phyloP scores from a whole-genome alignment of 2,113 vertebrate species.

The Xenopus borealis region DNA sequence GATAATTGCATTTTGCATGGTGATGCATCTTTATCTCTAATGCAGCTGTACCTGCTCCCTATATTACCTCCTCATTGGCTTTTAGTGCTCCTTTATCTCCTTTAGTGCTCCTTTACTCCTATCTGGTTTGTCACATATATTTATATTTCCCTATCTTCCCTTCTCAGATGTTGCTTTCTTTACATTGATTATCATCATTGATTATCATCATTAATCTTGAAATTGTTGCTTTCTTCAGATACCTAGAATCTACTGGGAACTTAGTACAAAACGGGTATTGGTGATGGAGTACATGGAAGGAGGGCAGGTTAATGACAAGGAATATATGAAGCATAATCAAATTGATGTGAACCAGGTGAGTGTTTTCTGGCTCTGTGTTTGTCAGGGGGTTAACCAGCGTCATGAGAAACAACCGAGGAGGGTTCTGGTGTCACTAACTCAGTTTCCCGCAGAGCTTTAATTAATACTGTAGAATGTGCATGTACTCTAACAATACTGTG shows the following conservation, averaged over 20 bases:
- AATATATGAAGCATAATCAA: conserved; percentile 82
- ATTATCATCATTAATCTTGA: too few species aligned
- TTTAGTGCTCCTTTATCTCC: too few species aligned
- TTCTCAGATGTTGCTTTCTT: neutral
- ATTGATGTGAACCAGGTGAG: conserved; percentile 89
- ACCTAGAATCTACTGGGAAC: conserved; percentile 88
- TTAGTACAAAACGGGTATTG: conserved; percentile 87
- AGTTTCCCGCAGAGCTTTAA: conserved; percentile 21
- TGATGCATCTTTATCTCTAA: too few species aligned
- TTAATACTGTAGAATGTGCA: conserved; percentile 10
- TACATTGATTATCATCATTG: conserved; percentile 3
- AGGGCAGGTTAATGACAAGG: conserved; percentile 87
- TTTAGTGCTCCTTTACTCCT: too few species aligned
- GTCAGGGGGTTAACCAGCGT: conserved; percentile 11
- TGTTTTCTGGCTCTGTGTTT: neutral
- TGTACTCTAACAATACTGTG: conserved; percentile 2
- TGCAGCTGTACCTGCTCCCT: too few species aligned
- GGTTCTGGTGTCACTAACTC: neutral
- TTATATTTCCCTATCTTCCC: too few species aligned
- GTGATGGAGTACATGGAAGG: conserved; percentile 96
- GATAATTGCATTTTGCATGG: too few species aligned
- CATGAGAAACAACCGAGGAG: neutral
- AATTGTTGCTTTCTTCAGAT: conserved; percentile 65
- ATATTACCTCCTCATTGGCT: too few species aligned
- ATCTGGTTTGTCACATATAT: too few species aligned